phyloP scores from a whole-genome alignment of 2,113 vertebrate species.

The Suncus etruscus region DNA sequence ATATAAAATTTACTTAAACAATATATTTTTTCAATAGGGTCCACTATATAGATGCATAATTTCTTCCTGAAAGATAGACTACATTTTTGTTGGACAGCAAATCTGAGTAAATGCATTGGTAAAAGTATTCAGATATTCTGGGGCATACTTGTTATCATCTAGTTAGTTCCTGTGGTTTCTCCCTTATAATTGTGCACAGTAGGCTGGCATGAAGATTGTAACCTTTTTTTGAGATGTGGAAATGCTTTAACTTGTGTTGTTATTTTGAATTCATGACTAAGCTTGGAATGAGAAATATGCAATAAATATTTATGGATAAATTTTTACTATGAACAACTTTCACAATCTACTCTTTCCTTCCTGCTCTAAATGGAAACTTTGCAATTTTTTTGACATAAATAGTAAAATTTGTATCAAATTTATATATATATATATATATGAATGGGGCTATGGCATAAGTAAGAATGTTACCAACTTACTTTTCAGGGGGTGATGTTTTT shows the following conservation, averaged over 20 bases:
- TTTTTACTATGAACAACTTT: background rate
- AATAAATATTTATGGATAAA: background rate
- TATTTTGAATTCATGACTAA: conserved; percentile 51
- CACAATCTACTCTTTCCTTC: background rate
- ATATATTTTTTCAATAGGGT: conserved; percentile 17
- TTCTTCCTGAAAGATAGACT: conserved; percentile 2
- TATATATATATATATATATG: background rate
- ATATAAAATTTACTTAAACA: background rate
- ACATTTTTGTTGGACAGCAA: background rate
- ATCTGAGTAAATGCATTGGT: background rate
- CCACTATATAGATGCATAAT: background rate
- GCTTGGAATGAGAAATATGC: background rate
- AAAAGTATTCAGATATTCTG: background rate
- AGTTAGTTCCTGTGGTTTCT: conserved; percentile 16
- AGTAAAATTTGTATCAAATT: background rate
- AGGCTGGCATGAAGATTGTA: conserved; percentile 21
- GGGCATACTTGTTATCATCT: conserved; percentile 21
- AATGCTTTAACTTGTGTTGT: conserved; percentile 49
- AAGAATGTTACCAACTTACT: background rate
- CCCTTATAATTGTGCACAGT: conserved; percentile 7
- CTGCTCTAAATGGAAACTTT: background rate
- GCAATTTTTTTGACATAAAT: conserved; percentile 17
- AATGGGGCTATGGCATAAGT: background rate
- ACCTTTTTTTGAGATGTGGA: conserved; percentile 57
- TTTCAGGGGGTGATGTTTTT: background rate